Percentiles rank a stretch among this genome's conserved stretches.
Conservation (phyloP, 2,797 vertebrate species). For the Chelonia mydas region DNA sequence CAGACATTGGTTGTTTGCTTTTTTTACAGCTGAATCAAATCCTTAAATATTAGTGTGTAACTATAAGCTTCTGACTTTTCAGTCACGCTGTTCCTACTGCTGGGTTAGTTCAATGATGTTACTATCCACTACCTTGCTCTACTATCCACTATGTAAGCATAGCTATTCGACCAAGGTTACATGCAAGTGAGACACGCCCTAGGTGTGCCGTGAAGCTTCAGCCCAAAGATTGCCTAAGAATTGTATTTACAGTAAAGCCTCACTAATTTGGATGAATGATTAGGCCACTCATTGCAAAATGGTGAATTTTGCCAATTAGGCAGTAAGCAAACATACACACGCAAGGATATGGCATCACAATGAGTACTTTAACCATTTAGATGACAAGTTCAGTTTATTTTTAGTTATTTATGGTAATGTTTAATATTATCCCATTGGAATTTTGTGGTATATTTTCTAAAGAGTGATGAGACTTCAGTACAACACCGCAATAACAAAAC, state of each 20-base stretch:
- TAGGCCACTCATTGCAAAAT: not conserved
- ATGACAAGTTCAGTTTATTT: not conserved
- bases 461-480: not conserved
- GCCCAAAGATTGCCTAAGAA: not conserved
- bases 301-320: not conserved
- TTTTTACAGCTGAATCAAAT: not conserved
- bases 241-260: not conserved
- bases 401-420: not conserved
- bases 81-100: not conserved
- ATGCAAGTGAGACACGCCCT: not conserved
- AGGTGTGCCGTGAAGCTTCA: not conserved
- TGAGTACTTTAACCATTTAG: not conserved
- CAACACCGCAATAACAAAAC: not conserved
- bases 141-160: not conserved
- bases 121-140: not conserved
- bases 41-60: not conserved
- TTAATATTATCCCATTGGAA: not conserved
- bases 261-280: not conserved
- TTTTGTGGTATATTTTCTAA: not conserved
- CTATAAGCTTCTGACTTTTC: not conserved
- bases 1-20: not conserved
- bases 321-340: not conserved
- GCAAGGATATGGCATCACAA: not conserved
- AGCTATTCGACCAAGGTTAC: not conserved
- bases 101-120: slow-evolving; percentile 2